Conservation (phyloP, 2,797 vertebrate genomes). For the Adelosebastes latens region DNA sequence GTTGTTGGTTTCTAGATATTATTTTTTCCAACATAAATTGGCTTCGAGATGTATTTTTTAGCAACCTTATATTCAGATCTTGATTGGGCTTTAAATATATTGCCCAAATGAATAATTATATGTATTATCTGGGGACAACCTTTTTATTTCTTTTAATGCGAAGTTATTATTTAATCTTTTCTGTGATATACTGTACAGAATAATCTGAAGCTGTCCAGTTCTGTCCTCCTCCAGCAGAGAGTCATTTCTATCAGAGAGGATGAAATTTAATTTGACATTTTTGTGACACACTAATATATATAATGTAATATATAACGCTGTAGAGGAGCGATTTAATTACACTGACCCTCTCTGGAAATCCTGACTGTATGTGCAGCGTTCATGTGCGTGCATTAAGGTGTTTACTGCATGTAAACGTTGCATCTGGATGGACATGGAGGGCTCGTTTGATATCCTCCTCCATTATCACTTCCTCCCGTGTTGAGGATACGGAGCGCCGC, state of each 20-base stretch:
- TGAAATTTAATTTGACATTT: constrained; percentile 34
- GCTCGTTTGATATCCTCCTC: constrained; percentile 3
- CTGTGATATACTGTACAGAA: not conserved
- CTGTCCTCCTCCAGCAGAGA: not conserved
- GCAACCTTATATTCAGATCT: no score
- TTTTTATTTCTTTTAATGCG: not conserved
- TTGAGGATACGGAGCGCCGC: not conserved
- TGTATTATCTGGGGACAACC: no score
- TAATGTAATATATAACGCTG: constrained; percentile 9
- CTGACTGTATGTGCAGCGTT: not conserved
- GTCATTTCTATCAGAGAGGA: constrained; percentile 26
- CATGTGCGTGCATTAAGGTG: not conserved
- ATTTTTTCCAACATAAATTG: no score
- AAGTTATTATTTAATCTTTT: not conserved
- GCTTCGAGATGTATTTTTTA: no score
- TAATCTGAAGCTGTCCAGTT: constrained; percentile 6
- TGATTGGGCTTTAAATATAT: not conserved
- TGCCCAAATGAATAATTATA: no score
- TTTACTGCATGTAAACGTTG: not conserved
- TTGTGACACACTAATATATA: constrained; percentile 16
- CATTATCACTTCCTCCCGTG: constrained; percentile 1
- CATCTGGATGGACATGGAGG: not conserved
- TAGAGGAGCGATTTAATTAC: constrained; percentile 26
- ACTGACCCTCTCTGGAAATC: constrained; percentile 9
- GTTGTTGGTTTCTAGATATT: no score